Conservation (phyloP, 2,797 vertebrate species). For the Muscicapa comitata region DNA sequence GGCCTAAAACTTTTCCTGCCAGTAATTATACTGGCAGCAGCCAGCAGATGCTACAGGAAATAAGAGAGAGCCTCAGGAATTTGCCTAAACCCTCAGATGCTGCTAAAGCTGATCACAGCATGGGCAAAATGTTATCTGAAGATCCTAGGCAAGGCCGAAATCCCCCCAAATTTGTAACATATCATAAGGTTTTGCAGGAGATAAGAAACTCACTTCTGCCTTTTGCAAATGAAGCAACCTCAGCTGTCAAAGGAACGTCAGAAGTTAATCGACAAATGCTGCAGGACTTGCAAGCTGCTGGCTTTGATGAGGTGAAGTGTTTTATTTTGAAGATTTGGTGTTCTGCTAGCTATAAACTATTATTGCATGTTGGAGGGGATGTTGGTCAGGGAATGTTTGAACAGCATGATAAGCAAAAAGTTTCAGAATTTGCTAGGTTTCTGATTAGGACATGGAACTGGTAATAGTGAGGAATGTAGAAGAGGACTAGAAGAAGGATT, state of each 20-base stretch:
- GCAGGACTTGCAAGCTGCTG: conserved; percentile 81
- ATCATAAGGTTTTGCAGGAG: conserved; percentile 93
- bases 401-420: not conserved
- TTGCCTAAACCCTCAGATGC: conserved; percentile 90
- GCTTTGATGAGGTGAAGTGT: conserved; percentile 90
- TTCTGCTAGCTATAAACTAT: not conserved
- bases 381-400: not conserved
- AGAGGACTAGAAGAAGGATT: not conserved
- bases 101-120: conserved; percentile 80
- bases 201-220: conserved; percentile 92
- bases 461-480: not conserved
- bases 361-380: not conserved
- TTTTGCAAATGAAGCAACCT: conserved; percentile 85
- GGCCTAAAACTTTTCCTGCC: conserved; percentile 97
- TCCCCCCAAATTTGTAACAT: conserved; percentile 83
- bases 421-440: not conserved
- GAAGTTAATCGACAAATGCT: conserved; percentile 88
- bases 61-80: conserved; percentile 93
- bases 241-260: conserved; percentile 70
- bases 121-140: conserved; percentile 81
- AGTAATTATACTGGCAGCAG: conserved; percentile 94
- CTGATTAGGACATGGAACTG: not conserved
- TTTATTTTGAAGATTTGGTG: not conserved
- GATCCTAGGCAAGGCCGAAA: conserved; percentile 88
- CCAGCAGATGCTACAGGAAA: conserved; percentile 97